Evolutionary conservation across 2,113 vertebrate genomes (phyloP).

Genomic region (Athene cunicularia): DNA sequence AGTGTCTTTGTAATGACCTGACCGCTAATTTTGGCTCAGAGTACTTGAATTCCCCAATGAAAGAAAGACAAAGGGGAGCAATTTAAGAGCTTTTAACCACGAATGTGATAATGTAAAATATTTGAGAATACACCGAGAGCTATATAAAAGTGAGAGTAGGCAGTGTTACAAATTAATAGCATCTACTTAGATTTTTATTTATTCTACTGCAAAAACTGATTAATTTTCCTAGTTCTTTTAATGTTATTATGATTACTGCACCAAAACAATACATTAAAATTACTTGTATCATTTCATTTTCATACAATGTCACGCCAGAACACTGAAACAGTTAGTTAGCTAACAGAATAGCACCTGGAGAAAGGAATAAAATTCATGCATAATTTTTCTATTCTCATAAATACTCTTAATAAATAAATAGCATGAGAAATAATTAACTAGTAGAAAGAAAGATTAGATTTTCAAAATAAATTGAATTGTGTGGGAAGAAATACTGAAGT

Average conservation of each 20-base stretch:
- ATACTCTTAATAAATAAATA: not conserved
- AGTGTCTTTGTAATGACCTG: constrained; percentile 76
- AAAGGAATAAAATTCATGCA: not conserved
- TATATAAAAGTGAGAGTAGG: not conserved
- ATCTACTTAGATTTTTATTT: not conserved
- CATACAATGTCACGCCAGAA: not conserved
- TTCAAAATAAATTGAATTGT: not conserved
- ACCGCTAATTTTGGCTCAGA: constrained; percentile 42
- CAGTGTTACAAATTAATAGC: not conserved
- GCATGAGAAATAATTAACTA: not conserved
- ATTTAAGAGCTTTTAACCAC: constrained; percentile 31
- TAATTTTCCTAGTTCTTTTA: not conserved
- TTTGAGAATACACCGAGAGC: not conserved
- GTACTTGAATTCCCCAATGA: constrained; percentile 25
- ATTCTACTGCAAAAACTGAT: not conserved
- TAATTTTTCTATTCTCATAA: not conserved
- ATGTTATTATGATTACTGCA: not conserved
- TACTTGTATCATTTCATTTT: not conserved
- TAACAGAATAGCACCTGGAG: not conserved
- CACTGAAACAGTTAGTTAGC: not conserved
- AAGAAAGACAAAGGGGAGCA: not conserved
- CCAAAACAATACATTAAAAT: not conserved
- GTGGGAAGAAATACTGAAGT: not conserved
- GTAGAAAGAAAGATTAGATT: not conserved
- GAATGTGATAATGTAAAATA: not conserved